Evolutionary conservation across 92 coral and sea anemone genomes (phyloP), one percentile per base, ranked within the genome.

Genomic region (Zoanthus sociatus): DNA sequence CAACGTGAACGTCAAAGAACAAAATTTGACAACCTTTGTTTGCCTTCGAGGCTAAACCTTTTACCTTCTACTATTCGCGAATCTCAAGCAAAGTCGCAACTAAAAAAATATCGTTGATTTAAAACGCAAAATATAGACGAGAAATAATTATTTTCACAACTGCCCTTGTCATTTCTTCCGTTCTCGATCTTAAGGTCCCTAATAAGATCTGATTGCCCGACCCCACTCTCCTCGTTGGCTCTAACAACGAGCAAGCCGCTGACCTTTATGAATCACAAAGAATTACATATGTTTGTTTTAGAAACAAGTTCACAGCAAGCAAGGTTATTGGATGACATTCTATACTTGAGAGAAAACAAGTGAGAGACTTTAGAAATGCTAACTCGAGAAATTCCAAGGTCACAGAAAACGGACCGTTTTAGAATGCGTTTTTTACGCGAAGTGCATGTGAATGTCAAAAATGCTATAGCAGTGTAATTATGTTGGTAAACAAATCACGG

Each of bases 251-350:
- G 16, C 70, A 10, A 63, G 21, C 77, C 77, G 77, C 77, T 73
- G 77, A 73, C 77, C 77, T 42, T 15, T 44, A 15, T 37, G 26
- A 26, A 45, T 3, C 75, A 70, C 45, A 33, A 71, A 37, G 21
- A 18, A 17, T 13, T 45, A 26, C 77, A 10, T 73, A 73, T 73
- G 55, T 73, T 73, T 73, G 54, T 37, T 73, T 73, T 73, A 73
- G 12, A 37, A 73, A 73, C 21, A 73, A 42, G 54, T 2, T 9
- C 77, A 42, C 55, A 73, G 77, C 77, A 20, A 13, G 77, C 77
- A 73, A 42, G 55, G 51, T 16, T 44, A 21, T 14, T 21, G 46
- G 10, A 26, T 69, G 74, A 69, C 74, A 69, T 44, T 69, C 10
- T 69, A 69, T 69, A 32, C 17, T 69, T 9, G 46, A 32, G 31